phyloP scores from a whole-genome alignment of 1,140 invertebrate genomes.

The Lepidurus arcticus region DNA sequence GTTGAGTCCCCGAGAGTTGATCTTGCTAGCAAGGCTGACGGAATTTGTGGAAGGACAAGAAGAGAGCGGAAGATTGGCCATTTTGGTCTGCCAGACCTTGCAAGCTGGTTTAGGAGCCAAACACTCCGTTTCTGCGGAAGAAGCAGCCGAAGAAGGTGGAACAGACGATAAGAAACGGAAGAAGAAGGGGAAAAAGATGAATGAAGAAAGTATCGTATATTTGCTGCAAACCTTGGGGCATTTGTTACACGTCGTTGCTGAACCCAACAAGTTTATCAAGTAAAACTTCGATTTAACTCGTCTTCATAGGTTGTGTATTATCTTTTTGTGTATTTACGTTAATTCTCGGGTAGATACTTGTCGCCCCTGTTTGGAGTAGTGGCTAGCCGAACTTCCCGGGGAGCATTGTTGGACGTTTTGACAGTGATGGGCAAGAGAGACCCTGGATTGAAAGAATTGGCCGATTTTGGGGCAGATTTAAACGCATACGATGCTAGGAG shows the following conservation, averaged over 20 bases:
- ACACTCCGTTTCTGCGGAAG: slow-evolving; percentile 25
- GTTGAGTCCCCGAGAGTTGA: slow-evolving; percentile 62
- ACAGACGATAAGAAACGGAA: neutral
- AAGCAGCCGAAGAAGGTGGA: neutral
- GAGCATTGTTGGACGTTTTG: slow-evolving; percentile 42
- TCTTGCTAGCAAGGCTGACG: slow-evolving; percentile 71
- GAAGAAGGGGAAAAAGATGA: slow-evolving; percentile 24
- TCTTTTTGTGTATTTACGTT: slow-evolving; percentile 34
- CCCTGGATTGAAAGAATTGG: slow-evolving; percentile 44
- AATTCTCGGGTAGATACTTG: slow-evolving; percentile 36
- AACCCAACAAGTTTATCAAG: slow-evolving; percentile 59
- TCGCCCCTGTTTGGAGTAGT: slow-evolving; percentile 43
- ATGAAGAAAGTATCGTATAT: slow-evolving; percentile 56
- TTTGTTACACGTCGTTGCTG: slow-evolving; percentile 60
- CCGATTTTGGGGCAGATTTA: slow-evolving; percentile 57
- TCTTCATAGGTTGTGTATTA: slow-evolving; percentile 16
- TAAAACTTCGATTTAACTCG: slow-evolving; percentile 37
- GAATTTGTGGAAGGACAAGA: slow-evolving; percentile 60
- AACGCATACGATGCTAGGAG: slow-evolving; percentile 80
- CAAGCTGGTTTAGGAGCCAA: slow-evolving; percentile 48
- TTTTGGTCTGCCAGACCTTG: slow-evolving; percentile 66
- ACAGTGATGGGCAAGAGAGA: slow-evolving; percentile 38
- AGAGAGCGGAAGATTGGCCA: slow-evolving; percentile 60
- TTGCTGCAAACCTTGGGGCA: slow-evolving; percentile 65
- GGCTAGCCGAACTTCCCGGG: slow-evolving; percentile 40